Conservation (phyloP, 2,888 invertebrate species). For the Macrophya annulata region DNA sequence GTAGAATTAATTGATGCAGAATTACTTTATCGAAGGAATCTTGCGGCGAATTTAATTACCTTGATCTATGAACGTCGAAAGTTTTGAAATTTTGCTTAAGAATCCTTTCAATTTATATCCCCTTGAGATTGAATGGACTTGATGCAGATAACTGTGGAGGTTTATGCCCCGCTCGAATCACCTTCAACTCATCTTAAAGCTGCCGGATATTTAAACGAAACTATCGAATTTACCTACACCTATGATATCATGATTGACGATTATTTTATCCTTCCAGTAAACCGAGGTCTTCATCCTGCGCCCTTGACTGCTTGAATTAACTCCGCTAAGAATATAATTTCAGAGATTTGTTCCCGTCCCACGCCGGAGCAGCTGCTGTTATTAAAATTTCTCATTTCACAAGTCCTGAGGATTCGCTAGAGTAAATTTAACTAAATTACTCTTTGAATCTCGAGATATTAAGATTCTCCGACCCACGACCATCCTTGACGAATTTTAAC, state of each 20-base stretch:
- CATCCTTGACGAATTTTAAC: neutral
- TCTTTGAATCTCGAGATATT: constrained; percentile 3
- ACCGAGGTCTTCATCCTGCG: neutral
- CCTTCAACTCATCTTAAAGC: neutral
- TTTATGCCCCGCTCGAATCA: neutral
- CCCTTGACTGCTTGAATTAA: constrained; percentile 3
- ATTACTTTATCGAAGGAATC: constrained; percentile 31
- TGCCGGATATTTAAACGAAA: neutral
- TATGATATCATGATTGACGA: constrained; percentile 13
- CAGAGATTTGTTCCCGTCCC: constrained; percentile 11
- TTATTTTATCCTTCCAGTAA: constrained; percentile 29
- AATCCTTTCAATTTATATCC: neutral
- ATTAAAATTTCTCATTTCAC: constrained; percentile 29
- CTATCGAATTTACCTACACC: neutral
- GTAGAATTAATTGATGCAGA: neutral
- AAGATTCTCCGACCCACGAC: neutral
- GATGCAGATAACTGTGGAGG: neutral
- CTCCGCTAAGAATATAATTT: constrained; percentile 1
- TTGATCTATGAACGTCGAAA: neutral
- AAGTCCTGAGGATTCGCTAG: constrained; percentile 1
- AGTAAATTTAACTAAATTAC: constrained; percentile 9
- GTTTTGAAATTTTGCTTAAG: neutral
- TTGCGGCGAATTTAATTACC: neutral
- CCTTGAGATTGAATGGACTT: neutral
- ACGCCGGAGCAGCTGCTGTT: neutral